These are phyloP conservation scores for Megalopta genalis DNA, from an alignment of 1,140 invertebrate species.

Conservation along the genomic window DNA sequence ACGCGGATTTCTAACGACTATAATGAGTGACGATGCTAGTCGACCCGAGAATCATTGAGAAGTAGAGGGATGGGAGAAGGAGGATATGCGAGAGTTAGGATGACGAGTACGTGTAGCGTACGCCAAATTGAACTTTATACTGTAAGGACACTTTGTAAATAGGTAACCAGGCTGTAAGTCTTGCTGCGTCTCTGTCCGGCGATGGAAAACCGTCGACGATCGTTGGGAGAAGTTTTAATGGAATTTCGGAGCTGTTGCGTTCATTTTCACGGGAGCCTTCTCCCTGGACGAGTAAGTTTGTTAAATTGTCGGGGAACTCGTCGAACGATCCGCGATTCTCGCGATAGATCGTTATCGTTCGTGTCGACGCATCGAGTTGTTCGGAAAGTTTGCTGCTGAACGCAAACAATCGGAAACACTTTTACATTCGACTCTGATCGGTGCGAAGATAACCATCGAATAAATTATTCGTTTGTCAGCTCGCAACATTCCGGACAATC, in stretches of 20 bases:
- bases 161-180: conserved; percentile 28
- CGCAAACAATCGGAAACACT: no score
- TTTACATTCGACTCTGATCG: no score
- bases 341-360: no score
- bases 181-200: neutral
- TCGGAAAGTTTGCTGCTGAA: no score
- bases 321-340: neutral
- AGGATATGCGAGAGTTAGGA: neutral
- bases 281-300: neutral
- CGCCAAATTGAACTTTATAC: conserved; percentile 25
- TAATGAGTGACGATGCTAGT: conserved; percentile 70
- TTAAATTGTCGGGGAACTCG: neutral
- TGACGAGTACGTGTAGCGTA: conserved; percentile 10
- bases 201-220: neutral
- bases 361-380: no score
- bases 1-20: conserved; percentile 43
- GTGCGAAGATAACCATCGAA: no score
- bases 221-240: neutral
- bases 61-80: neutral
- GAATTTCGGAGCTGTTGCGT: neutral
- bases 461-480: no score
- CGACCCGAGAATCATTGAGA: conserved; percentile 60
- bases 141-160: conserved; percentile 43
- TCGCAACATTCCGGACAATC: no score
- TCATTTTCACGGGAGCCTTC: no score